These are phyloP conservation scores for Anser brachyrhynchus DNA, from an alignment of 2,113 vertebrate species.

Conservation along the genomic window DNA sequence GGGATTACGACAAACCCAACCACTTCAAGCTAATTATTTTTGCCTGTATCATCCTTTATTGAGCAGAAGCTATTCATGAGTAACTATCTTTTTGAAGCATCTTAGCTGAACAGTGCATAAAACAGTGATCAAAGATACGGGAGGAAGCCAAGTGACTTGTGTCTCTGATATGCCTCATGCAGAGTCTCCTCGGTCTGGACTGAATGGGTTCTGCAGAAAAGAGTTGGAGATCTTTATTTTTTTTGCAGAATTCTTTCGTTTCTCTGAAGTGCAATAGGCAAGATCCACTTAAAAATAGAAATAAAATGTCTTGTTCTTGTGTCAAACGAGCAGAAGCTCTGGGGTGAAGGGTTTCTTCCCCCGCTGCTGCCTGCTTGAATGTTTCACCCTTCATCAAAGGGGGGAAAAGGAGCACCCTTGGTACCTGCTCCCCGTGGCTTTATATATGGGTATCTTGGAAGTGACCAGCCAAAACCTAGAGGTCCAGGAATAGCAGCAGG, in stretches of 20 bases:
- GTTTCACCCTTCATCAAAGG: background rate
- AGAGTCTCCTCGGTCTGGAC: background rate
- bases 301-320: background rate
- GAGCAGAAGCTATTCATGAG: background rate
- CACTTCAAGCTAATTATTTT: slow-evolving; percentile 42
- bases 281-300: background rate
- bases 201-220: background rate
- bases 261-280: background rate
- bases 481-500: background rate
- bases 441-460: background rate
- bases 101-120: background rate
- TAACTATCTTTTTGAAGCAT: background rate
- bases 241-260: background rate
- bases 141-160: background rate
- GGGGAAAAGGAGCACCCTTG: background rate
- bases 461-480: background rate
- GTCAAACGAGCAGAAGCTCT: background rate
- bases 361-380: background rate
- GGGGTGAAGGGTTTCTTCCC: background rate
- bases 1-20: slow-evolving; percentile 5
- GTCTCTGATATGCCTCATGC: background rate
- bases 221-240: background rate
- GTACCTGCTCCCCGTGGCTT: background rate
- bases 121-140: background rate
- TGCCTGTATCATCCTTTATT: background rate